These are phyloP conservation scores for Stenodera caucasica DNA, from an alignment of 2,888 invertebrate genomes.

Conservation along the genomic window DNA sequence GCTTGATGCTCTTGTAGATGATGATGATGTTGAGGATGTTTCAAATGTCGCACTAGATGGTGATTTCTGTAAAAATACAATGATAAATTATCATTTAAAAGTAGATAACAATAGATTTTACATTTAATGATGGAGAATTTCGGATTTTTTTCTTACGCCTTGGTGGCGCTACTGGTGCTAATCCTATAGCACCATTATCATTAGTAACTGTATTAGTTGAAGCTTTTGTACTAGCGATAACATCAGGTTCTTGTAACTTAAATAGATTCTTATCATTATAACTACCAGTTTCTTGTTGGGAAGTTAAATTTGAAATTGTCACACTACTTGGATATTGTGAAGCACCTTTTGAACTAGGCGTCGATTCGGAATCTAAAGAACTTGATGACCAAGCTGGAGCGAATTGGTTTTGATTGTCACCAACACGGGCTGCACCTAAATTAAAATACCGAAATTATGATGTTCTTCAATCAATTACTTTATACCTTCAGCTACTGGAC, in stretches of 20 bases:
- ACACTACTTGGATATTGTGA: conserved; percentile 52
- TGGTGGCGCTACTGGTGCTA: conserved; percentile 73
- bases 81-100: neutral
- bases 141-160: conserved; percentile 72
- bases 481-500: conserved; percentile 56
- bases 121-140: conserved; percentile 39
- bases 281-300: conserved; percentile 16
- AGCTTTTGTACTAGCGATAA: conserved; percentile 88
- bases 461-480: neutral
- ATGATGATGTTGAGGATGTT: conserved; percentile 9
- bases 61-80: conserved; percentile 43
- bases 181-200: neutral
- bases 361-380: conserved; percentile 52
- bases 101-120: conserved; percentile 27
- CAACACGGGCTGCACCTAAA: neutral
- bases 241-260: conserved; percentile 81
- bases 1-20: neutral
- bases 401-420: conserved; percentile 27
- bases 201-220: conserved; percentile 46
- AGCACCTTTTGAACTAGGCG: conserved; percentile 51
- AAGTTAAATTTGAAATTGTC: conserved; percentile 42
- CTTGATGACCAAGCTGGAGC: conserved; percentile 49
- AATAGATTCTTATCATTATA: conserved; percentile 45
- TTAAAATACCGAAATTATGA: neutral
- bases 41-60: conserved; percentile 42